Evolutionary conservation across 2,888 invertebrate genomes (phyloP), one percentile per base, ranked within the genome.

Genomic region (Latrodectus hesperus): DNA sequence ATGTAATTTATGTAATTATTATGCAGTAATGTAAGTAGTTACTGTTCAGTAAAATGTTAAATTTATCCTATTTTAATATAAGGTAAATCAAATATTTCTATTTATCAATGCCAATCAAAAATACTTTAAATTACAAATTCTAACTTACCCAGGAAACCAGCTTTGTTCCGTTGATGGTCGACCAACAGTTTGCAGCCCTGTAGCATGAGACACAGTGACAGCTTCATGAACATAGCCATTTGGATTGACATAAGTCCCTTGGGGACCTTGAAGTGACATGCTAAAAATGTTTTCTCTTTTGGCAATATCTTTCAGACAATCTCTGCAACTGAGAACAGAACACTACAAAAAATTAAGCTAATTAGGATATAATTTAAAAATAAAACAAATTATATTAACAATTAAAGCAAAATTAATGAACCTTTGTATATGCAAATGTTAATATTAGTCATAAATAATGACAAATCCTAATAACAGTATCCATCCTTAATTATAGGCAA

Each of bases 201-300:
- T 70, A 4, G 90, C 89, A 73, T 90, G 88, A 87, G 91, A 90
- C 16, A 93, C 92, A 0, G 96, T 97, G 68, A 97, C 93, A 8
- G 96, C 96, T 92, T 97, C 96, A 91, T 96, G 96, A 76, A 96
- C 95, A 91, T 94, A 94, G 22, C 97, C 97, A 92, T 94, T 94
- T 65, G 95, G 95, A 93, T 97, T 97, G 67, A 96, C 96, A 91
- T 95, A 97, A 74, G 96, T 95, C 73, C 95, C 95, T 92, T 95
- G 95, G 0, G 96, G 95, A 0, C 96, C 96, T 91, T 96, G 95
- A 90, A 94, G 94, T 12, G 96, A 95, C 96, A 97, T 96, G 72
- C 95, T 95, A 92, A 97, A 96, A 79, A 96, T 94, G 90, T 96
- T 94, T 9, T 93, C 93, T 89, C 95, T 95, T 89, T 94, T 93